Base-by-base conservation (phyloP, 2,797 vertebrate genomes). In the Allenopithecus nigroviridis region DNA sequence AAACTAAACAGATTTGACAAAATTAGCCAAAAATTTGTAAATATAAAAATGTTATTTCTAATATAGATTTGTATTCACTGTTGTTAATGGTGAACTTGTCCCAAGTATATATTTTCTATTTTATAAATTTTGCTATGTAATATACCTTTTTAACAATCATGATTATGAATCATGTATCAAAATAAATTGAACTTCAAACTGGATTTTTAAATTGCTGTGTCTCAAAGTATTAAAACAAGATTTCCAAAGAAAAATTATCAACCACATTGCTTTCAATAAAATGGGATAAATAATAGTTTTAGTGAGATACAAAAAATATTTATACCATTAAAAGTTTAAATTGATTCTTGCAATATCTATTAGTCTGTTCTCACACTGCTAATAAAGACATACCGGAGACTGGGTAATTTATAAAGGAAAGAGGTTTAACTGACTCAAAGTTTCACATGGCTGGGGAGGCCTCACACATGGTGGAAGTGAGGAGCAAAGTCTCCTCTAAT, bases 191-290 rank as follows among this genome's bases (percentile, higher is more conserved):
- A 53, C 21, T 92, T 89, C 11, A 57, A 75, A 70, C 19, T 70
- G 22, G 19, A 79, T 46, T 75, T 86, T 91, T 89, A 22, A 80
- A 74, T 89, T 92, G 11, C 30, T 79, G 5, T 80, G 93, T 84
- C 33, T 92, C 41, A 64, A 53, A 53, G 21, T 88, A 70, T 64
- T 94, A 95, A 92, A 90, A 28, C 21, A 89, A 89, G 21, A 59
- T 90, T 92, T 92, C 28, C 43, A n/a, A 87, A 89, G 46, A 28
- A 74, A 91, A 72, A 61, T 81, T 48, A 43, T 88, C 13, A 87
- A 30, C 84, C 41, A 53, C 33, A 7, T 92, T 75, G 30, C 13
- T 85, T 84, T 95, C 30, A 81, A 30, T 85, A 64, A 92, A 78
- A 68, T 55, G 50, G 11, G 50, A 5, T 84, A 26, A 93, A 46